A percentile compares a stretch with the other conserved stretches of the same genome.
Evolutionary conservation across 2,797 vertebrate species (phyloP).

Genomic region (Oreortyx pictus): DNA sequence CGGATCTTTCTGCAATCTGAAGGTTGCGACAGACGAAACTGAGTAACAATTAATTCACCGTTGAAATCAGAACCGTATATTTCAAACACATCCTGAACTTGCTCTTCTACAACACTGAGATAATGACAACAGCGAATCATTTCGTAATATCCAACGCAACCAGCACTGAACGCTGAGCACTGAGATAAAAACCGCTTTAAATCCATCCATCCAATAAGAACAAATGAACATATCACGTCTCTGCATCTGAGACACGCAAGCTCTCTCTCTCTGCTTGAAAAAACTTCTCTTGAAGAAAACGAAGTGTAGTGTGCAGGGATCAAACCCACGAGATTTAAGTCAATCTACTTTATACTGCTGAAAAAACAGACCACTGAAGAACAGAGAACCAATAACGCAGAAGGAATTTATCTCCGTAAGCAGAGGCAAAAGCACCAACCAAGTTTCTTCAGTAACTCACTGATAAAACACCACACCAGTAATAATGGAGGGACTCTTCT

Average conservation of each 20-base stretch:
- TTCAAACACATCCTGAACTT: constrained; percentile 33
- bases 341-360: neutral
- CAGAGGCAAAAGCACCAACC: neutral
- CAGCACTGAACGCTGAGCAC: neutral
- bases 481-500: neutral
- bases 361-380: neutral
- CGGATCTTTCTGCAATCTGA: neutral
- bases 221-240: rapidly evolving
- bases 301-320: too few species aligned
- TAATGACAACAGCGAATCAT: neutral
- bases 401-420: neutral
- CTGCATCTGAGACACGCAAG: neutral
- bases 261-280: neutral
- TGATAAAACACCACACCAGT: neutral
- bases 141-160: neutral
- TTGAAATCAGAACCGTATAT: neutral
- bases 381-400: neutral
- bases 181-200: neutral
- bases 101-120: neutral
- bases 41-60: neutral
- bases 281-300: too few species aligned
- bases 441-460: neutral
- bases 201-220: neutral
- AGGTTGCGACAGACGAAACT: neutral
- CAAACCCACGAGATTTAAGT: neutral